Percentiles rank a stretch among this genome's conserved stretches.
Conservation (phyloP, 2,797 vertebrate species). For the Acrocephalus scirpaceus region DNA sequence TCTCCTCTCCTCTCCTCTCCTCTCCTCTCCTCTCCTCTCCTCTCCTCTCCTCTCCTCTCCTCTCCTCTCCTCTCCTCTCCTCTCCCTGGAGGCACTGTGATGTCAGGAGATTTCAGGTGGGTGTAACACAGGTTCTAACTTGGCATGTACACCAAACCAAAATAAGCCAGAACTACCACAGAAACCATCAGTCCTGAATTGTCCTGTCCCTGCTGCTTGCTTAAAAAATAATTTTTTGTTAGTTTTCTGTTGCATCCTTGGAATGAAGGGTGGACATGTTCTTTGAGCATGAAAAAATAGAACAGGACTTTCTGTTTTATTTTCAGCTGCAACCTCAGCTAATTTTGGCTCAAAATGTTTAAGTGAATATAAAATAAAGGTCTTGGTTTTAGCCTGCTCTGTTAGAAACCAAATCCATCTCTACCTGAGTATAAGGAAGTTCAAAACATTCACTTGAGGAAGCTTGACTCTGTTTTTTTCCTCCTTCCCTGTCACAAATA, state of each 20-base stretch:
- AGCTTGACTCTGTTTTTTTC: not conserved
- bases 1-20: too few relatives aligned
- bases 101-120: not conserved
- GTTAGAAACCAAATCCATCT: not conserved
- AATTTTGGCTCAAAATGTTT: not conserved
- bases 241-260: not conserved
- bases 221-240: not conserved
- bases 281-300: not conserved
- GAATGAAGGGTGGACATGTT: not conserved
- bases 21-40: too few relatives aligned
- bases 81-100: too few relatives aligned
- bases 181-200: not conserved
- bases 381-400: not conserved
- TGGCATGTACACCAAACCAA: not conserved
- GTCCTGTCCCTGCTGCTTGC: not conserved
- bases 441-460: not conserved
- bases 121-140: not conserved
- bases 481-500: not conserved
- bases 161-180: not conserved
- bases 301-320: not conserved
- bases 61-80: too few relatives aligned
- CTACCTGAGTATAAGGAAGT: not conserved
- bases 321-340: not conserved
- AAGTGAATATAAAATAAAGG: not conserved
- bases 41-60: too few relatives aligned